Base-by-base conservation (phyloP, 2,888 invertebrate species). In the Lepidonotus clava region DNA sequence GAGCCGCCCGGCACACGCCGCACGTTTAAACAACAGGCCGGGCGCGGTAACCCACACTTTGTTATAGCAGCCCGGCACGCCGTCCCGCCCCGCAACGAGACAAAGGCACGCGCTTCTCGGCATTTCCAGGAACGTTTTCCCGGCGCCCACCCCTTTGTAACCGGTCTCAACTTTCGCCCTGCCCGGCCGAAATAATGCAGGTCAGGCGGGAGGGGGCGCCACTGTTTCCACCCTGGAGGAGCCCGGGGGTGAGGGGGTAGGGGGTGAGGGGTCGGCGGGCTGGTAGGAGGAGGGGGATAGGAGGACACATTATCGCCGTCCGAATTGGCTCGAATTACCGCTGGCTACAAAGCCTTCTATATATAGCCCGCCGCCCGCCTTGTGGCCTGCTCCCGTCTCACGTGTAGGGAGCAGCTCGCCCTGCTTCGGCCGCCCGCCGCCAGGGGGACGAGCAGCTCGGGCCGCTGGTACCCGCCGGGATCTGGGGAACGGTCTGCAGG, bases 271-370 rank as follows among this genome's bases (percentile, higher is more conserved):
- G 80, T 51, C 32, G 51, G n/a, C 8, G 46, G 41, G 41, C 28
- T 5, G 18, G 11, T 66, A 66, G 11, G 6, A 71, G 34, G n/a
- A n/a, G 71, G n/a, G 36, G n/a, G n/a, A n/a, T 51, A 51, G 51
- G 1, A 51, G 80, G 80, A 80, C 32, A 80, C 80, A 80, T 80
- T 80, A 80, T 80, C 80, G n/a, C 38, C 36, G 76, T 76, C 76
- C 34, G 76, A 76, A 80, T 80, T 80, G 80, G 80, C 41, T 80
- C 80, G 46, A 46, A 80, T 80, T 80, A 80, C 80, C 41, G 28
- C 11, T 34, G 80, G 46, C 80, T 34, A 80, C 80, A 80, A 80
- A 80, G 80, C 80, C 40, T 80, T 18, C 80, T 80, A 80, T 28
- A 80, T 80, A 46, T 80, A 80, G 80, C 24, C n/a, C 18, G 46